Conservation (phyloP, 1,140 invertebrate species). For the Drosophila watanabei region DNA sequence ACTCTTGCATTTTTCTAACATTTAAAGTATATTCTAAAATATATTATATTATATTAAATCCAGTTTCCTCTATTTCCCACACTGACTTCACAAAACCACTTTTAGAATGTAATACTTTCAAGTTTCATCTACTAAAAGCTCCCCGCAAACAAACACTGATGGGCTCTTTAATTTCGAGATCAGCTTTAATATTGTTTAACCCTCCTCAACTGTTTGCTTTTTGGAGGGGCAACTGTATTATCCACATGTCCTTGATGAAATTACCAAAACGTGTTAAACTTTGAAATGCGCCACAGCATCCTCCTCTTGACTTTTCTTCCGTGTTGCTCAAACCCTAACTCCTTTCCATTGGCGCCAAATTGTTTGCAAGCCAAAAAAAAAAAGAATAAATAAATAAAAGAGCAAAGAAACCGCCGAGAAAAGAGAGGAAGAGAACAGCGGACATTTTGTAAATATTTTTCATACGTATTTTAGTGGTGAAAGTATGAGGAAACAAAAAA, state of each 20-base stretch:
- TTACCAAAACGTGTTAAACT: slow-evolving; percentile 72
- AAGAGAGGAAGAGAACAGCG: slow-evolving; percentile 20
- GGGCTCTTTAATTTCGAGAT: slow-evolving; percentile 6
- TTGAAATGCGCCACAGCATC: slow-evolving; percentile 57
- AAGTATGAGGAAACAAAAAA: slow-evolving; percentile 22
- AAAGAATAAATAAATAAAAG: slow-evolving; percentile 14
- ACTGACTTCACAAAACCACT: not conserved
- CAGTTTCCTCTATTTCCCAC: not conserved
- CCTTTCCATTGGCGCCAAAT: slow-evolving; percentile 64
- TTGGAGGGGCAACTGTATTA: slow-evolving; percentile 27
- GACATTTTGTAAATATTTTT: slow-evolving; percentile 74
- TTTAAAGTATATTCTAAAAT: not conserved
- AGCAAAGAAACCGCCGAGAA: slow-evolving; percentile 19
- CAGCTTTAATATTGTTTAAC: slow-evolving; percentile 33
- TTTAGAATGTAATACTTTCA: not conserved
- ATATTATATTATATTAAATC: not conserved
- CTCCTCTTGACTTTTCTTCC: slow-evolving; percentile 6
- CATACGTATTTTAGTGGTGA: slow-evolving; percentile 58
- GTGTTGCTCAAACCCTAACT: not conserved
- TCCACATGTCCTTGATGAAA: slow-evolving; percentile 68
- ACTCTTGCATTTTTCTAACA: not conserved
- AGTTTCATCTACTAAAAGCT: slow-evolving; percentile 12
- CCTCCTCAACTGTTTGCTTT: slow-evolving; percentile 9
- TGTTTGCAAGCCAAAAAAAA: slow-evolving; percentile 67
- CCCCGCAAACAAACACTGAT: not conserved